Evolutionary conservation across 2,797 vertebrate genomes (phyloP), one percentile per base, ranked within the genome.

Genomic region (Gymnocypris eckloni): DNA sequence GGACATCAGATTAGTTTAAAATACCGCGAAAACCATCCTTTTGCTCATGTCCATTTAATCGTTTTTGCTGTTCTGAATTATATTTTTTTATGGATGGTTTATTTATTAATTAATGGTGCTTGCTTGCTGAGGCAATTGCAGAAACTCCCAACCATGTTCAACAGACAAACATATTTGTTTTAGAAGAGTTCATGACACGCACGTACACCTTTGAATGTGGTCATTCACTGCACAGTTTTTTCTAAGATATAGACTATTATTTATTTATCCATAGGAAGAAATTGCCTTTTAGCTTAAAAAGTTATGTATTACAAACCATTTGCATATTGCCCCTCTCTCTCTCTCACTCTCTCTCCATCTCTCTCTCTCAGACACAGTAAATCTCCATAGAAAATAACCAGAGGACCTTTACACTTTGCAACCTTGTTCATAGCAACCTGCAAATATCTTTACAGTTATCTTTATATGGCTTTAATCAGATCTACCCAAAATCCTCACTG

Each of bases 361-460:
- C 16, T 50, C 3, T 25, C n/a, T 28, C 48, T 33, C 48, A 37
- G 28, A 54, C 73, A 22, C 61, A 66, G 7, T 66, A 15, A 6
- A 37, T 76, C 48, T 37, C 9, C 37, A 50, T 50, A 52, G 5
- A 54, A 54, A 13, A 43, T 18, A 61, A 78, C 22, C 22, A 61
- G 12, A 43, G 39, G 56, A 61, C 77, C 77, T 79, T 79, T 79
- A 79, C 18, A 79, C 77, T 79, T 79, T 61, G 43, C n/a, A 61
- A 28, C 22, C 7, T 41, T 18, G 15, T 79, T 25, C 12, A 28
- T 10, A 61, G 0, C 13, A 61, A 61, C 4, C 22, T 18, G 54
- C 4, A 61, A 43, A 45, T 61, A 61, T 79, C 56, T 61, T 61
- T 61, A 61, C 9, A 10, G 54, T 43, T 10, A 79, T 79, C 39